Conservation (phyloP, 2,797 vertebrate species). For the Pipistrellus kuhlii region DNA sequence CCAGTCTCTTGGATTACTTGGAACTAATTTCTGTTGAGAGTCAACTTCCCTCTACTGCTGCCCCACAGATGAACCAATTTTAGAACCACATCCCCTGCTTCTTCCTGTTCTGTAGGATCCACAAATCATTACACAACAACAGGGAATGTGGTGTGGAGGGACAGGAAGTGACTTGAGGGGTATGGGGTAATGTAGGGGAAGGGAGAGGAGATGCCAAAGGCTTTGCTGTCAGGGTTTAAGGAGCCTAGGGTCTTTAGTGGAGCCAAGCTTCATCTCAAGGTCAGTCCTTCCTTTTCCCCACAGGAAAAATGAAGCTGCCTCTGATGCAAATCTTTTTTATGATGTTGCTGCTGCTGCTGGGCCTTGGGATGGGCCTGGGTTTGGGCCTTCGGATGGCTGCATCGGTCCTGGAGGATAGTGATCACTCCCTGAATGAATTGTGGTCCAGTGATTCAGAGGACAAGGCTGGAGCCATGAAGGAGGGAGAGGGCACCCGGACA, state of each 20-base stretch:
- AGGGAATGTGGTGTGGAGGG: background rate
- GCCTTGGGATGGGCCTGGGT: conserved; percentile 73
- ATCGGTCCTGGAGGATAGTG: conserved; percentile 52
- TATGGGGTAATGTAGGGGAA: background rate
- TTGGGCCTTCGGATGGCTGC: conserved; percentile 75
- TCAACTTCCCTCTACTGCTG: background rate
- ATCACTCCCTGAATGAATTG: conserved; percentile 65
- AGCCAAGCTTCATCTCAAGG: background rate
- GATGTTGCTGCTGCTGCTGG: conserved; percentile 73
- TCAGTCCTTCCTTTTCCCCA: background rate
- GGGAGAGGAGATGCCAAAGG: background rate
- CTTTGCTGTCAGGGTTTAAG: background rate
- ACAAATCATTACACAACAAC: background rate
- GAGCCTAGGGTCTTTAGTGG: background rate
- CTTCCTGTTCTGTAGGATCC: background rate
- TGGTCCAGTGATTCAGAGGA: conserved; percentile 68
- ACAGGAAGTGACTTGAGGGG: background rate
- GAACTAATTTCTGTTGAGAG: conserved; percentile 19
- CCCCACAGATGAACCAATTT: background rate
- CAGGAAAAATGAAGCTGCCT: conserved; percentile 76
- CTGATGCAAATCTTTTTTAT: conserved; percentile 66
- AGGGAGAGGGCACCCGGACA: background rate
- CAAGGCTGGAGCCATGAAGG: background rate
- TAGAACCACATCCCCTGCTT: background rate
- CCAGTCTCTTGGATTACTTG: background rate